Conservation (phyloP, 2,888 invertebrate species). For the Argyresthia goedartella region DNA sequence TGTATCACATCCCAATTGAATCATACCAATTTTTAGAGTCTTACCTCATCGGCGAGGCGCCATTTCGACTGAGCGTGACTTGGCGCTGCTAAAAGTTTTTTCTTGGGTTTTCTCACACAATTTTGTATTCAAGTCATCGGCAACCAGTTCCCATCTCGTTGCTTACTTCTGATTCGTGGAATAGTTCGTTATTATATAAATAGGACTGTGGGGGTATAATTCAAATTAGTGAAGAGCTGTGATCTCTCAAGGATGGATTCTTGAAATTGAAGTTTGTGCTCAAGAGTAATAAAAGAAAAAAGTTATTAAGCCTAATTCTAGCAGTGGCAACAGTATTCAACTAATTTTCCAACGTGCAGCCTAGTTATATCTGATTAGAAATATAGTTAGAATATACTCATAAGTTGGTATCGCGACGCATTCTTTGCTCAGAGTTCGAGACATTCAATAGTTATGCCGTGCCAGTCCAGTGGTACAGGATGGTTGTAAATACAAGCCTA, state of each 20-base stretch:
- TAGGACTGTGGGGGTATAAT: constrained; percentile 30
- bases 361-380: too few species aligned
- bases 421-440: constrained; percentile 39
- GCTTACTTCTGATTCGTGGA: constrained; percentile 26
- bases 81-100: constrained; percentile 22
- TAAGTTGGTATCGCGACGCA: constrained; percentile 57
- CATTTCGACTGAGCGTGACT: constrained; percentile 22
- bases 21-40: too few species aligned
- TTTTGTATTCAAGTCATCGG: constrained; percentile 37
- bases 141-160: constrained; percentile 32
- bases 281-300: too few species aligned
- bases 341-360: too few species aligned
- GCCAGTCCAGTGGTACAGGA: constrained; percentile 25
- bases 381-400: constrained; percentile 25
- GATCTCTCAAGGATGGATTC: constrained; percentile 40
- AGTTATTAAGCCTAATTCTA: too few species aligned
- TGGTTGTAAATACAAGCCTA: constrained; percentile 16
- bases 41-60: constrained; percentile 5
- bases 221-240: constrained; percentile 40
- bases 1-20: too few species aligned
- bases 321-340: neutral
- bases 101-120: constrained; percentile 43
- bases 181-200: constrained; percentile 38
- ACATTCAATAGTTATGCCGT: constrained; percentile 12
- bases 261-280: constrained; percentile 6